These are phyloP conservation scores for Melanotaenia trifasciata DNA, from an alignment of 2,797 vertebrate species.

Conservation along the genomic window DNA sequence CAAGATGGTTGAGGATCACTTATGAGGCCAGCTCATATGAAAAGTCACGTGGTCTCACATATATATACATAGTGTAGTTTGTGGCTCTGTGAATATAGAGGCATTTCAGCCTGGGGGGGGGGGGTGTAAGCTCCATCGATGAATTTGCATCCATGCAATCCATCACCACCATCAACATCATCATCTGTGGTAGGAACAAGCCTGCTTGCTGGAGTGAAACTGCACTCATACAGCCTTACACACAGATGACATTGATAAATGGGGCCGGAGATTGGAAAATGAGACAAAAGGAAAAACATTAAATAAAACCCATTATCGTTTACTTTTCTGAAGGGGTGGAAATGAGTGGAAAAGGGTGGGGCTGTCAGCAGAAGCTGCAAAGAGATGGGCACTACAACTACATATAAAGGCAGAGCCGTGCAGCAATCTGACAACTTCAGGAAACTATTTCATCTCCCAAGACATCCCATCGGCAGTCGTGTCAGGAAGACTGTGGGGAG, in stretches of 20 bases:
- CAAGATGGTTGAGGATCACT: not conserved
- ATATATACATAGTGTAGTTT: slow-evolving; percentile 6
- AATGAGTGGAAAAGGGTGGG: slow-evolving; percentile 69
- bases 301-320: slow-evolving; percentile 81
- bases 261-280: slow-evolving; percentile 77
- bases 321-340: slow-evolving; percentile 66
- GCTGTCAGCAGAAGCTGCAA: slow-evolving; percentile 68
- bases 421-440: slow-evolving; percentile 76
- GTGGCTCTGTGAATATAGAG: slow-evolving; percentile 25
- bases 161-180: slow-evolving; percentile 77
- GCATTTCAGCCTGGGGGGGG: slow-evolving; percentile 32
- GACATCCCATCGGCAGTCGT: slow-evolving; percentile 59
- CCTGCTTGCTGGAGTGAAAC: slow-evolving; percentile 71
- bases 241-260: slow-evolving; percentile 79
- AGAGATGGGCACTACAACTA: slow-evolving; percentile 65
- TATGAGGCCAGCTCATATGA: not conserved
- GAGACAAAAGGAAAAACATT: slow-evolving; percentile 82
- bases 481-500: slow-evolving; percentile 52
- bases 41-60: slow-evolving; percentile 4
- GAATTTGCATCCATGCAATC: slow-evolving; percentile 71
- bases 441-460: slow-evolving; percentile 77
- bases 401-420: slow-evolving; percentile 63
- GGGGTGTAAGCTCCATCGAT: slow-evolving; percentile 43
- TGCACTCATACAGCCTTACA: slow-evolving; percentile 73
- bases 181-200: slow-evolving; percentile 77